Percentiles rank a stretch among this genome's conserved stretches.
phyloP scores from a whole-genome alignment of 1,140 invertebrate species.

The Leptonema lineaticorne region DNA sequence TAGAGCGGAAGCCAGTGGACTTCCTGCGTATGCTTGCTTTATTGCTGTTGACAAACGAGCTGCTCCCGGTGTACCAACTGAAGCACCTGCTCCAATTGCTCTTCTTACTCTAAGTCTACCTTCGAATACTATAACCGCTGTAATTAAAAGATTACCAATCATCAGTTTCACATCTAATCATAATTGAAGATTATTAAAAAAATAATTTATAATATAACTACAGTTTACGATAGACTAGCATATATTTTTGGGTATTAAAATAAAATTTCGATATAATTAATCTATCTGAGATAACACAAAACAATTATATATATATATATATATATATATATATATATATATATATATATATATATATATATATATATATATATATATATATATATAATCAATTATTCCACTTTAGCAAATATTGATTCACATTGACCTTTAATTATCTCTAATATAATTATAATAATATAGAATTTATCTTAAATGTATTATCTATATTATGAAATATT shows the following conservation, averaged over 20 bases:
- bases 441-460: background rate
- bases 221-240: too few relatives aligned
- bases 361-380: too few relatives aligned
- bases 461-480: background rate
- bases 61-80: constrained; percentile 46
- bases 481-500: background rate
- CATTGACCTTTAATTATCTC: too few relatives aligned
- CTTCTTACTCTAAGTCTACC: constrained; percentile 66
- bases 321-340: too few relatives aligned
- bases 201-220: too few relatives aligned
- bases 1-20: constrained; percentile 62
- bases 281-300: background rate
- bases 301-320: too few relatives aligned
- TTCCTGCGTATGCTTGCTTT: constrained; percentile 46
- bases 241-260: too few relatives aligned
- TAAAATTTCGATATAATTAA: background rate
- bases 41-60: constrained; percentile 35
- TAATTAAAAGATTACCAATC: constrained; percentile 38
- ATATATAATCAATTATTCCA: too few relatives aligned
- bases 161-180: too few relatives aligned
- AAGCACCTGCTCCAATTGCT: constrained; percentile 52
- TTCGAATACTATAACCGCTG: constrained; percentile 68
- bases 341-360: too few relatives aligned
- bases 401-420: too few relatives aligned
- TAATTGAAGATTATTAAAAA: too few relatives aligned